Conservation (phyloP, 1,140 invertebrate genomes). For the Drosophila ercepeae region DNA sequence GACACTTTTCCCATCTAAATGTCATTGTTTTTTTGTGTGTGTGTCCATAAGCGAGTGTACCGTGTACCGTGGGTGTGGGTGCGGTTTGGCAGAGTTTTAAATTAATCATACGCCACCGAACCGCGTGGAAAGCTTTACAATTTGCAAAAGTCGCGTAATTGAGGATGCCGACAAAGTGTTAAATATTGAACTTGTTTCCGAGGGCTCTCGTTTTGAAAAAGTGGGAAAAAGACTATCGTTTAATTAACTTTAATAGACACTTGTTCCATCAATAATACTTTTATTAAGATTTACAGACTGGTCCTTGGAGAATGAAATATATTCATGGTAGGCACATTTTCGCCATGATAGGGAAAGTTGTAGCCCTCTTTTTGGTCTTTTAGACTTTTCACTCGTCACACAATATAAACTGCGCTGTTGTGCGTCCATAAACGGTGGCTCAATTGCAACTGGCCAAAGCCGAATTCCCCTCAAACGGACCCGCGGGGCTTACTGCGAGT, state of each 20-base stretch:
- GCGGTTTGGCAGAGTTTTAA: slow-evolving; percentile 79
- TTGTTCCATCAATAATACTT: neutral
- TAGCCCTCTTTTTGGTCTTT: slow-evolving; percentile 12
- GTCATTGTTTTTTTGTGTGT: slow-evolving; percentile 29
- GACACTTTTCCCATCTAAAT: slow-evolving; percentile 63
- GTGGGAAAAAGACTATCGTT: neutral
- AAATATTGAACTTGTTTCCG: slow-evolving; percentile 49
- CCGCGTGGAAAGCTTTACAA: slow-evolving; percentile 65
- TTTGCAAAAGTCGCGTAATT: slow-evolving; percentile 24
- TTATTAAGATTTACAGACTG: neutral
- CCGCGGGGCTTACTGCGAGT: slow-evolving; percentile 8
- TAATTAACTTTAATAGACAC: neutral
- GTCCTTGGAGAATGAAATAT: neutral
- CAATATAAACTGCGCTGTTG: slow-evolving; percentile 67
- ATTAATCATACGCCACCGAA: slow-evolving; percentile 76
- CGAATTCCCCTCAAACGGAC: slow-evolving; percentile 3
- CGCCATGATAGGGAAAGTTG: neutral
- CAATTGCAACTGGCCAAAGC: slow-evolving; percentile 60
- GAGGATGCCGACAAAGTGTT: slow-evolving; percentile 30
- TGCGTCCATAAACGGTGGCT: slow-evolving; percentile 63
- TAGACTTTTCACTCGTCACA: slow-evolving; percentile 48
- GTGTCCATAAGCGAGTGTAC: neutral
- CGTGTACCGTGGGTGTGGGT: slow-evolving; percentile 21
- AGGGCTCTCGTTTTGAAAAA: slow-evolving; percentile 22
- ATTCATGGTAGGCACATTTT: slow-evolving; percentile 5